Conservation (phyloP, 2,113 vertebrate species). For the Leucopsar rothschildi region DNA sequence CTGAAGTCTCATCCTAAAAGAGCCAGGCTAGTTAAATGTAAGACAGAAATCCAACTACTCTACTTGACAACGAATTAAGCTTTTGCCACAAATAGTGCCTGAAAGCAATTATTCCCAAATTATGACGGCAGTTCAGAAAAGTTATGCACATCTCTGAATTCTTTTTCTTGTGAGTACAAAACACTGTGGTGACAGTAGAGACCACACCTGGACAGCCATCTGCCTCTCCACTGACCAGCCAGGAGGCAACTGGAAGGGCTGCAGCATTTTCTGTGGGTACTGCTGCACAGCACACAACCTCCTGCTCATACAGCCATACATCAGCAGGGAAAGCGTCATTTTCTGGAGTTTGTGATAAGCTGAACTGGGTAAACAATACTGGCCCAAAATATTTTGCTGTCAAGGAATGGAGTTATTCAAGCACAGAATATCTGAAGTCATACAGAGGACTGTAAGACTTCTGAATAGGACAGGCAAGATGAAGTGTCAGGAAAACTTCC, state of each 20-base stretch:
- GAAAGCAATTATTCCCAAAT: background rate
- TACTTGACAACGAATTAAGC: background rate
- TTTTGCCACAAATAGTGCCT: background rate
- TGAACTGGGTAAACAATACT: background rate
- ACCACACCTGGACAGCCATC: background rate
- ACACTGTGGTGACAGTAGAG: background rate
- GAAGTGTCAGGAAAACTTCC: background rate
- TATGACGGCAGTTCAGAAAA: background rate
- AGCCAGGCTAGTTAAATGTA: background rate
- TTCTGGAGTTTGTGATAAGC: background rate
- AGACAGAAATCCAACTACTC: background rate
- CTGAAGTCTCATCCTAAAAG: background rate
- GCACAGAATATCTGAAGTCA: background rate
- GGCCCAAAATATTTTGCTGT: background rate
- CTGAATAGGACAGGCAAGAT: background rate
- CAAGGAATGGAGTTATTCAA: background rate
- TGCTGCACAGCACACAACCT: background rate
- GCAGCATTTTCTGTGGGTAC: background rate
- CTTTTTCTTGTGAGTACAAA: fast-evolving
- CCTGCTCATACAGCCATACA: background rate
- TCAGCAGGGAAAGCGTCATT: background rate
- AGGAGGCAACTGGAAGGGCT: background rate
- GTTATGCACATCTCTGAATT: background rate
- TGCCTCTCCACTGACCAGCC: background rate
- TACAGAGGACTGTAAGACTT: background rate